Base-by-base conservation (phyloP, 2,888 invertebrate species). In the Plemyria rubiginata region DNA sequence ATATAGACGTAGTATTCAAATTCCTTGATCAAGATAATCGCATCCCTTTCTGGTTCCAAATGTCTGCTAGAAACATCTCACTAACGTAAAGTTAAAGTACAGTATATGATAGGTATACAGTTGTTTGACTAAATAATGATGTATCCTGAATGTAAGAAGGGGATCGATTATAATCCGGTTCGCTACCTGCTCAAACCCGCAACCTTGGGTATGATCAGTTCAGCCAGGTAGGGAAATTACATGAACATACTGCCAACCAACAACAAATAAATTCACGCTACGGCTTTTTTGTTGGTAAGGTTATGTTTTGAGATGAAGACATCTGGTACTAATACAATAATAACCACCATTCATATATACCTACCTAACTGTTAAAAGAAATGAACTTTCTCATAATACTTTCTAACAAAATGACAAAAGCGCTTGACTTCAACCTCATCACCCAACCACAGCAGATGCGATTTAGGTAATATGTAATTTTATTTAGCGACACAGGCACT, bases 121-220 rank as follows among this genome's bases (percentile, higher is more conserved):
- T 65, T 65, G 58, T 65, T 65, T 70, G 54, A 68, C 67, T 67
- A 67, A 72, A 70, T 72, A 72, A 77, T 74, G 73, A 73, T 65
- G 76, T 75, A 76, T 73, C 71, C 75, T 74, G 71, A 70, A 72
- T 70, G 74, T 73, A 73, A 65, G 74, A 66, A 73, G 73, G 45
- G 81, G 77, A 80, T 82, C 82, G 80, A 86, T 85, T 85, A 82
- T 82, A 85, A 84, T 83, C 80, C 81, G 80, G 79, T 78, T 80
- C 77, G 78, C 87, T 89, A 87, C 89, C 89, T 88, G 90, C 85
- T 76, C 76, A 73, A 77, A 58, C 76, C 79, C 81, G n/a, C n/a
- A 76, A 80, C 82, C 77, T 78, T 75, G 74, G 72, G 74, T 73
- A 81, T 86, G 85, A 88, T 85, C 84, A 82, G 73, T 75, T 63